Evolutionary conservation across 2,797 vertebrate species (phyloP).

Genomic region (Sebastes cheni): DNA sequence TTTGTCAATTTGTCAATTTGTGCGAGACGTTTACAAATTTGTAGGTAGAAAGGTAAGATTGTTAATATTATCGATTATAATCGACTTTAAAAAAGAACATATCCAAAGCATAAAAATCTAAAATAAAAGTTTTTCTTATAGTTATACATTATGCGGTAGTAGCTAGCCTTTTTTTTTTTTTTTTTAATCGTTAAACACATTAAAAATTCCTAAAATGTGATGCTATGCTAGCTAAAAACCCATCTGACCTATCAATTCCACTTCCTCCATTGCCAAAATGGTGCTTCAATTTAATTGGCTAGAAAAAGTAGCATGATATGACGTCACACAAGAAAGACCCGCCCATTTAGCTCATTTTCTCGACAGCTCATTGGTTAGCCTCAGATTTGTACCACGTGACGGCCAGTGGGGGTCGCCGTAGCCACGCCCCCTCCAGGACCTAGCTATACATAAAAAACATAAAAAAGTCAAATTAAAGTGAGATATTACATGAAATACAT

Average conservation of each 20-base stretch:
- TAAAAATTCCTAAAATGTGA: not conserved
- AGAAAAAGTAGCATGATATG: constrained; percentile 78
- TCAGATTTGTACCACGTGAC: constrained; percentile 70
- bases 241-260: not conserved
- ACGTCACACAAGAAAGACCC: constrained; percentile 54
- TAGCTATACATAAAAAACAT: constrained; percentile 46
- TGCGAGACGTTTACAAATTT: not conserved
- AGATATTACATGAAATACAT: constrained; percentile 13
- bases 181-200: not conserved
- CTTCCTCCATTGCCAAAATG: constrained; percentile 32
- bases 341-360: constrained; percentile 82
- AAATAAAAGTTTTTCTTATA: not conserved
- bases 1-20: not conserved
- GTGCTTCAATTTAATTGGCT: constrained; percentile 75
- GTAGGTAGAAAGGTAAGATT: not conserved
- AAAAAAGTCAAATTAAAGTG: not conserved
- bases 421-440: constrained; percentile 34
- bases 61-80: not conserved
- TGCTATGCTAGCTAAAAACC: constrained; percentile 43
- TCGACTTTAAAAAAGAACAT: not conserved
- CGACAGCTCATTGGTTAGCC: constrained; percentile 59
- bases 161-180: constrained; percentile 8
- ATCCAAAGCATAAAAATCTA: not conserved
- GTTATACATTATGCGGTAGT: not conserved
- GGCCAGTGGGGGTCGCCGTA: not conserved